Percentiles rank a stretch among this genome's conserved stretches.
phyloP scores from a whole-genome alignment of 2,113 vertebrate genomes.

The Chauna torquata region DNA sequence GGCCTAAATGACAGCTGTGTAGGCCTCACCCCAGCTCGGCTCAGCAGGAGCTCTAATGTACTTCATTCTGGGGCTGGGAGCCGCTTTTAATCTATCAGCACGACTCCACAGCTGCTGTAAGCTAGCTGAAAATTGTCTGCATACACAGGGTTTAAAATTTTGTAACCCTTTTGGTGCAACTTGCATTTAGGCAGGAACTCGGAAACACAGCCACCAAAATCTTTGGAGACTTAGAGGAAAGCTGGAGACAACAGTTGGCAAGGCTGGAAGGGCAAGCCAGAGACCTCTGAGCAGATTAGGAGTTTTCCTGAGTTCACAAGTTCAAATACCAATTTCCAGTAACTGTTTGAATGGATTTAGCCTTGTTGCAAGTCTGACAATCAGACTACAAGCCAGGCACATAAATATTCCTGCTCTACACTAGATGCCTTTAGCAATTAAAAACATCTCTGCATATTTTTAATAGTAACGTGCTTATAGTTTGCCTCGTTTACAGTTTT shows the following conservation, averaged over 20 bases:
- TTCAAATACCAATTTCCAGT: conserved; percentile 62
- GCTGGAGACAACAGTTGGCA: neutral
- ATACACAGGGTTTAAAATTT: conserved; percentile 71
- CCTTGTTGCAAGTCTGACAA: neutral
- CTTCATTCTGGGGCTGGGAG: conserved; percentile 90
- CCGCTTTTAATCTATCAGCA: conserved; percentile 95
- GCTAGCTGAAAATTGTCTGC: conserved; percentile 87
- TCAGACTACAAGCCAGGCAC: neutral
- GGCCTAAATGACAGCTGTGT: conserved; percentile 90
- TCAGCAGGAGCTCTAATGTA: conserved; percentile 87
- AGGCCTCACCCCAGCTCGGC: conserved; percentile 85
- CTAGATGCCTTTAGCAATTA: neutral
- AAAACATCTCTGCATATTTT: neutral
- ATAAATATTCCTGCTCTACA: conserved; percentile 9
- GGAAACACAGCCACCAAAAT: neutral
- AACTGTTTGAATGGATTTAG: conserved; percentile 35
- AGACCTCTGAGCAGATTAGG: conserved; percentile 24
- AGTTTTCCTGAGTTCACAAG: conserved; percentile 66
- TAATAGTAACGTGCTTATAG: neutral
- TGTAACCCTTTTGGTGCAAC: conserved; percentile 78
- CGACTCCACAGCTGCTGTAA: conserved; percentile 91
- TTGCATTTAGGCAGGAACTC: conserved; percentile 8
- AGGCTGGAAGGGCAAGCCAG: neutral
- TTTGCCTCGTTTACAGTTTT: neutral
- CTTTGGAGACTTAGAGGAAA: conserved; percentile 38